A percentile compares a stretch with the other conserved stretches of the same genome.
Evolutionary conservation across 2,113 vertebrate genomes (phyloP).

Genomic region (Cyprinodon tularosa): DNA sequence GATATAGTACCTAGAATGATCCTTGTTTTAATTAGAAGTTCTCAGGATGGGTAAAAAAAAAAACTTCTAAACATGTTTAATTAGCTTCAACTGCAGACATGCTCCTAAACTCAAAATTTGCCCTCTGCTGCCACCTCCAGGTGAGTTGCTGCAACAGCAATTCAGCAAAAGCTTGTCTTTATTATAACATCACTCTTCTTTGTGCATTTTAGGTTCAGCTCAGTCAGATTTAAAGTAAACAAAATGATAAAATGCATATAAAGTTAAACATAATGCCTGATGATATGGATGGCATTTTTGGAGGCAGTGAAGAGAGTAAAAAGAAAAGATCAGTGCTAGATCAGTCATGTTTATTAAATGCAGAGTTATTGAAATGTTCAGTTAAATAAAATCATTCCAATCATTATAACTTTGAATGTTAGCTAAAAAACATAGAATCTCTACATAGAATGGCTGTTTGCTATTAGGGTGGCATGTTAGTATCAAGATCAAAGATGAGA

Average conservation of each 20-base stretch:
- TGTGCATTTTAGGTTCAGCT: not conserved
- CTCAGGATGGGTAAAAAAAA: no score
- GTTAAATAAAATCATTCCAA: no score
- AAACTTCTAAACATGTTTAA: not conserved
- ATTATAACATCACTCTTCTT: not conserved
- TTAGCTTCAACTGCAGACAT: not conserved
- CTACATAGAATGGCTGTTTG: no score
- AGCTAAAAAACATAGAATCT: no score
- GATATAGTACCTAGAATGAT: no score
- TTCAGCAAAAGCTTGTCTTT: not conserved
- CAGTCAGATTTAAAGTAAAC: not conserved
- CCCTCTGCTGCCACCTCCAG: not conserved
- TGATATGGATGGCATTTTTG: no score
- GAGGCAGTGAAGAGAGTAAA: not conserved
- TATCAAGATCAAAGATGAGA: no score
- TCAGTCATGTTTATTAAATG: not conserved
- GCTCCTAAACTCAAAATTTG: not conserved
- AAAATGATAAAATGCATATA: not conserved
- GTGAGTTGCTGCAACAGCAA: not conserved
- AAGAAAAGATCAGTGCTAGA: not conserved
- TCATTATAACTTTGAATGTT: no score
- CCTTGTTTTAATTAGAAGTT: no score
- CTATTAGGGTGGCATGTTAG: no score
- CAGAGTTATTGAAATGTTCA: no score
- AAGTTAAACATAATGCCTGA: not conserved